A percentile compares a stretch with the other conserved stretches of the same genome.
Conservation (phyloP, 1,140 invertebrate genomes). For the Medauroidea extradentata region DNA sequence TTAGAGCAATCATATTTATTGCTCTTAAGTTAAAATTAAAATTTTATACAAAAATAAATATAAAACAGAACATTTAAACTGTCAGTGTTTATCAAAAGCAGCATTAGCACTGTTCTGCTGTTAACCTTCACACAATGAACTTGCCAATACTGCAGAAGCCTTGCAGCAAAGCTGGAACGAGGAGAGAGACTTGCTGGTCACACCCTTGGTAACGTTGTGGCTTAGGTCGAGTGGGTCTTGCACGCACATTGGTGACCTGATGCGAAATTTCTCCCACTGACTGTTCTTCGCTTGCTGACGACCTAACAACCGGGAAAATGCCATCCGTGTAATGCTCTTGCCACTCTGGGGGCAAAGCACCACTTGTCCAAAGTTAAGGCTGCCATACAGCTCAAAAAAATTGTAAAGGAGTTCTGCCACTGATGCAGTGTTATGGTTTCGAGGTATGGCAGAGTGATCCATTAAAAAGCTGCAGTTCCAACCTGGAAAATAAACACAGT, state of each 20-base stretch:
- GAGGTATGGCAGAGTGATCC: neutral
- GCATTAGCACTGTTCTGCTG: too few relatives aligned
- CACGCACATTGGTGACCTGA: slow-evolving; percentile 34
- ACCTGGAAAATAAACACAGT: neutral
- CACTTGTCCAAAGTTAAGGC: neutral
- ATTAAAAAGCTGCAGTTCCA: neutral
- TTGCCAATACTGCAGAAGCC: neutral
- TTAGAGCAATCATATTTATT: too few relatives aligned
- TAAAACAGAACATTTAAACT: too few relatives aligned
- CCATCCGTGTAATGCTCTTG: neutral
- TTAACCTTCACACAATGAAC: too few relatives aligned
- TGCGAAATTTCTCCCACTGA: slow-evolving; percentile 29
- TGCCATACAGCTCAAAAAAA: neutral
- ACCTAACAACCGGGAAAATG: neutral
- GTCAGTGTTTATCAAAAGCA: too few relatives aligned
- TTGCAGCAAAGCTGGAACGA: neutral
- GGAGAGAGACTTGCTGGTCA: neutral
- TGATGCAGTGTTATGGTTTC: neutral
- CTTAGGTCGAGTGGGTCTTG: slow-evolving; percentile 47
- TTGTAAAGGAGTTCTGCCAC: neutral
- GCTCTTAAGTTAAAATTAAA: too few relatives aligned
- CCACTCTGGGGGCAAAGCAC: neutral
- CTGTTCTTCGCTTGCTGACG: neutral
- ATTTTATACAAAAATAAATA: too few relatives aligned
- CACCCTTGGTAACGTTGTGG: slow-evolving; percentile 42